A percentile compares a stretch with the other conserved stretches of the same genome.
Evolutionary conservation across 2,113 vertebrate genomes (phyloP).

Genomic region (Dasyurus viverrinus): DNA sequence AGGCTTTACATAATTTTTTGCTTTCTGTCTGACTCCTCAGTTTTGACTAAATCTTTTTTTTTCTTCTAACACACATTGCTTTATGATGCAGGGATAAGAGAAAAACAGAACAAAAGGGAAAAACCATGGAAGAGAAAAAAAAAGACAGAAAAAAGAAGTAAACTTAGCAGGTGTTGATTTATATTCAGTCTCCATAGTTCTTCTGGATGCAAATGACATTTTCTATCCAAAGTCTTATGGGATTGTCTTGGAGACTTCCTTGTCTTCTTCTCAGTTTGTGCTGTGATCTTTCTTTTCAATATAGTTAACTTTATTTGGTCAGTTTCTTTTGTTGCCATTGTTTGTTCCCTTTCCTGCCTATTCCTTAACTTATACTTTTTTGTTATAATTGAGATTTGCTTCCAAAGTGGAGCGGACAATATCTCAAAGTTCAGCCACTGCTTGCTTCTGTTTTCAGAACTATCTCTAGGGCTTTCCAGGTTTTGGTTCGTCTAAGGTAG

Average conservation of each 20-base stretch:
- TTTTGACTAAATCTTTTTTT: conserved; percentile 31
- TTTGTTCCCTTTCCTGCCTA: neutral
- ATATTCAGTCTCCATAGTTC: too few relatives aligned
- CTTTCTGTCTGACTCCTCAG: neutral
- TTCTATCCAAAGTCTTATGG: too few relatives aligned
- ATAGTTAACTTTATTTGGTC: too few relatives aligned
- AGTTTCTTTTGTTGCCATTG: too few relatives aligned
- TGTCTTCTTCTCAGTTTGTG: neutral
- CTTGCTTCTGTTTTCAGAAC: neutral
- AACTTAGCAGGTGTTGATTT: too few relatives aligned
- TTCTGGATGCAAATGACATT: too few relatives aligned
- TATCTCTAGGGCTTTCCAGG: neutral
- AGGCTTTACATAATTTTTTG: neutral
- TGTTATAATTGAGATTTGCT: neutral
- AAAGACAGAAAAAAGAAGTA: too few relatives aligned
- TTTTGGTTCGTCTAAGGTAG: neutral
- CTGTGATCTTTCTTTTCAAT: neutral
- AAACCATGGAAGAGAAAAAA: too few relatives aligned
- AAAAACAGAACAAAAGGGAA: too few relatives aligned
- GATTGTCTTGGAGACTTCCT: too few relatives aligned
- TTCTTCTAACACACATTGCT: too few relatives aligned
- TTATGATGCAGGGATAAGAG: too few relatives aligned
- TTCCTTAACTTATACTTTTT: neutral
- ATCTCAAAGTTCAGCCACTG: neutral
- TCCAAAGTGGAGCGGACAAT: neutral